These are phyloP conservation scores for Dicentrarchus labrax DNA, from an alignment of 2,113 vertebrate species.

Conservation along the genomic window DNA sequence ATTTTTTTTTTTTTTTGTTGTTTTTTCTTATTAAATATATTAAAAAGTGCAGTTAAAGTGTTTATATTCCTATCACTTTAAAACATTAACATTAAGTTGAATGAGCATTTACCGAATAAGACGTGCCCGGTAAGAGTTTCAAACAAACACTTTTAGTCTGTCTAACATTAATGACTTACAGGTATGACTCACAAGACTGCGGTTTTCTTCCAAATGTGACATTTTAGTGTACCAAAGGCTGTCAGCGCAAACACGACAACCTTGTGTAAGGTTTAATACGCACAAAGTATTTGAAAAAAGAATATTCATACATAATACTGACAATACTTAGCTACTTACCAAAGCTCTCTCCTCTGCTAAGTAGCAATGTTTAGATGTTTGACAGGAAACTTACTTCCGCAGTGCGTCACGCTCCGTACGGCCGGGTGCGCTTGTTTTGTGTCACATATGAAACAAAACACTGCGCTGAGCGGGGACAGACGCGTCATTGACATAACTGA, in stretches of 20 bases:
- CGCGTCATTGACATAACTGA: fast-evolving
- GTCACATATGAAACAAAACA: fast-evolving
- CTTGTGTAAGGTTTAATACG: not conserved
- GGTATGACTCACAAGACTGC: not conserved
- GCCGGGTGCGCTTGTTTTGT: constrained; percentile 23
- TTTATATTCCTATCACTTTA: not conserved
- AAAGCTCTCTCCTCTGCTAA: not conserved
- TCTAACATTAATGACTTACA: not conserved
- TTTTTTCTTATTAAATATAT: not conserved
- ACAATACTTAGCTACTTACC: constrained; percentile 44
- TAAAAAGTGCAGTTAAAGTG: not conserved
- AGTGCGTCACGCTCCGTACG: not conserved
- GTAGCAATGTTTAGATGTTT: constrained; percentile 30
- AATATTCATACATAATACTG: not conserved
- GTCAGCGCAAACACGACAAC: not conserved
- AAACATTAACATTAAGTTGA: not conserved
- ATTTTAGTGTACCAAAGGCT: not conserved
- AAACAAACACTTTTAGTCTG: not conserved
- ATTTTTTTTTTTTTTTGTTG: no score
- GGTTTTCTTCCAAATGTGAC: not conserved
- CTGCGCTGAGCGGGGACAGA: not conserved
- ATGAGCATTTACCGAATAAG: not conserved
- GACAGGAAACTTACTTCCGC: constrained; percentile 57
- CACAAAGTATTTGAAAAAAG: fast-evolving
- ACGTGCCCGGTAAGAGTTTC: not conserved